A percentile compares a stretch with the other conserved stretches of the same genome.
phyloP scores from a whole-genome alignment of 2,888 invertebrate genomes.

The Diadegma fenestrale region DNA sequence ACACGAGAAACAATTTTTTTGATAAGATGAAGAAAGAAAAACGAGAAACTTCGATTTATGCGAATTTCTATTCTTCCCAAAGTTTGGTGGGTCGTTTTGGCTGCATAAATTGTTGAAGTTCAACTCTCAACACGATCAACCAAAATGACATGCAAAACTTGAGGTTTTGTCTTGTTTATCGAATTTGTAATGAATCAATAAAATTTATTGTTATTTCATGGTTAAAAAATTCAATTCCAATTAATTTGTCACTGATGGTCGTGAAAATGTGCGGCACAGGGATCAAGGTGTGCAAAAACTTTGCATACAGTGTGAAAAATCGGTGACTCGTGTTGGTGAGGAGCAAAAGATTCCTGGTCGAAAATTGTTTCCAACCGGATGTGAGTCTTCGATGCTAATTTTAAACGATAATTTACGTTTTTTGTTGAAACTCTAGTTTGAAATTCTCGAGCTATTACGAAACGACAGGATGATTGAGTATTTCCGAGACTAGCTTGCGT shows the following conservation, averaged over 20 bases:
- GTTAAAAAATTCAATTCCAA: no score
- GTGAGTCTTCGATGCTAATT: background rate
- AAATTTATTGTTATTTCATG: no score
- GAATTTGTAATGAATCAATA: no score
- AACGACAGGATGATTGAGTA: constrained; percentile 9
- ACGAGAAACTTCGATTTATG: background rate
- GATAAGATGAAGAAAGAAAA: background rate
- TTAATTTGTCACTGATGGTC: background rate
- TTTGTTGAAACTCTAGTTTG: background rate
- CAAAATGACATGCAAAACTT: background rate
- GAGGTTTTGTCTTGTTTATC: background rate
- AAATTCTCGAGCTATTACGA: background rate
- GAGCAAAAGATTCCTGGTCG: background rate
- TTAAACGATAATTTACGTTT: constrained; percentile 5
- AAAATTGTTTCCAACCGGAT: background rate
- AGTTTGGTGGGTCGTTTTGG: background rate
- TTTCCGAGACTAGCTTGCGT: background rate
- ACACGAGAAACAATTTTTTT: background rate
- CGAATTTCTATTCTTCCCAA: background rate
- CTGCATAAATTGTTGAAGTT: background rate
- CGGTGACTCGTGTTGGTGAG: background rate
- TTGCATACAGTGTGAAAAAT: background rate
- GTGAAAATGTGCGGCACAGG: background rate
- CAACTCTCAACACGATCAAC: background rate
- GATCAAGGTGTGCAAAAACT: background rate